These are phyloP conservation scores for Menura novaehollandiae DNA, from an alignment of 2,113 vertebrate species.

Conservation along the genomic window DNA sequence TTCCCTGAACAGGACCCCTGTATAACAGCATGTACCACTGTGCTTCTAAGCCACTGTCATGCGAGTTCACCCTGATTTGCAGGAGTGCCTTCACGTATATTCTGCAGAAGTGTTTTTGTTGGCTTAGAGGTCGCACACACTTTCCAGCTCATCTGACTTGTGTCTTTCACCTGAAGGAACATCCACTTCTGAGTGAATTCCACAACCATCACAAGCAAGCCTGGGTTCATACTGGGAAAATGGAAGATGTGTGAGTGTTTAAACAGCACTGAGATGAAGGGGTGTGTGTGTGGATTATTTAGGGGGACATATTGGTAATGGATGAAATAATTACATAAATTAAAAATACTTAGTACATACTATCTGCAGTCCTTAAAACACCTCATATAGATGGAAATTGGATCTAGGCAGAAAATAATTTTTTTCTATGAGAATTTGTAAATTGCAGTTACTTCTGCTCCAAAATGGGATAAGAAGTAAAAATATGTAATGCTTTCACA, in stretches of 20 bases:
- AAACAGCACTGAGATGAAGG: neutral
- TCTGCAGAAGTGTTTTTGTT: neutral
- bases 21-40: neutral
- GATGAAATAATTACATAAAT: neutral
- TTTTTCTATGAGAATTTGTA: neutral
- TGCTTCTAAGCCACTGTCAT: neutral
- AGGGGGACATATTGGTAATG: neutral
- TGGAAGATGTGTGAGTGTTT: neutral
- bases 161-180: neutral
- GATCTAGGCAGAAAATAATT: neutral
- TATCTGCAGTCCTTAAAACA: neutral
- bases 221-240: neutral
- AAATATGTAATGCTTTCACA: neutral
- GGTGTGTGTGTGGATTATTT: neutral
- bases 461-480: neutral
- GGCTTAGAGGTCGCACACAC: neutral
- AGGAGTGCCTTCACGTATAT: neutral
- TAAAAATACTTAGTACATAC: neutral
- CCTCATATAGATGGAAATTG: neutral
- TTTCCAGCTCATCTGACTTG: neutral
- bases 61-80: neutral
- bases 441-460: neutral
- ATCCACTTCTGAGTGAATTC: neutral
- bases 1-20: neutral
- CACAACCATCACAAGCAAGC: neutral